Evolutionary conservation across 2,888 invertebrate species (phyloP).

Genomic region (Nasonovia ribisnigri): DNA sequence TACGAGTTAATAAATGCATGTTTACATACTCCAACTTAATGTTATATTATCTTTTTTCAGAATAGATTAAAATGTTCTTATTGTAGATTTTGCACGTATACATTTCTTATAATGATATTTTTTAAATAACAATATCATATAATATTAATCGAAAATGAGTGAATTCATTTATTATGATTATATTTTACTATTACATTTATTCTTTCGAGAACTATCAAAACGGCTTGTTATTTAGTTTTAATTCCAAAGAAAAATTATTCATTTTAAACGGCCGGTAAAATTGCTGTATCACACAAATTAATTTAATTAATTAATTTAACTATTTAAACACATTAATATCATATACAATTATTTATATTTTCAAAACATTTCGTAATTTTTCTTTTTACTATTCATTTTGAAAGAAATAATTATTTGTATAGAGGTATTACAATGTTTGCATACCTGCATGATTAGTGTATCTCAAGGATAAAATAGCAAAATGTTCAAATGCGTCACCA

Average conservation of each 20-base stretch:
- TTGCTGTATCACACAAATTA: neutral
- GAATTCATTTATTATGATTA: constrained; percentile 11
- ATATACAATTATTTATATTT: neutral
- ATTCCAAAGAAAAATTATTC: neutral
- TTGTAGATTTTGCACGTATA: constrained; percentile 22
- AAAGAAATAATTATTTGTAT: constrained; percentile 38
- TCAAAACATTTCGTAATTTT: constrained; percentile 6
- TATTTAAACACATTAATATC: neutral
- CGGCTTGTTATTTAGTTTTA: neutral
- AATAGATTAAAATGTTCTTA: constrained; percentile 25
- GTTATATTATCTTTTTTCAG: neutral
- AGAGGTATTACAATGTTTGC: constrained; percentile 28
- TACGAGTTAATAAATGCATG: constrained; percentile 14
- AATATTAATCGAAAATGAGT: neutral
- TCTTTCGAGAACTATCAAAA: neutral
- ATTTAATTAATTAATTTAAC: neutral
- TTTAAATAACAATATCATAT: constrained; percentile 27
- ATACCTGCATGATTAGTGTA: constrained; percentile 48
- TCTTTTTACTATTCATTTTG: constrained; percentile 42
- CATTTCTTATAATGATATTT: constrained; percentile 13
- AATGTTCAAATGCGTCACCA: constrained; percentile 42
- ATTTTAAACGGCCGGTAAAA: neutral
- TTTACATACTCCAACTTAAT: constrained; percentile 33
- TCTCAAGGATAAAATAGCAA: constrained; percentile 46
- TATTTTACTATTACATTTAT: neutral